Conservation (phyloP, 2,888 invertebrate genomes). For the Euzetes globulus region DNA sequence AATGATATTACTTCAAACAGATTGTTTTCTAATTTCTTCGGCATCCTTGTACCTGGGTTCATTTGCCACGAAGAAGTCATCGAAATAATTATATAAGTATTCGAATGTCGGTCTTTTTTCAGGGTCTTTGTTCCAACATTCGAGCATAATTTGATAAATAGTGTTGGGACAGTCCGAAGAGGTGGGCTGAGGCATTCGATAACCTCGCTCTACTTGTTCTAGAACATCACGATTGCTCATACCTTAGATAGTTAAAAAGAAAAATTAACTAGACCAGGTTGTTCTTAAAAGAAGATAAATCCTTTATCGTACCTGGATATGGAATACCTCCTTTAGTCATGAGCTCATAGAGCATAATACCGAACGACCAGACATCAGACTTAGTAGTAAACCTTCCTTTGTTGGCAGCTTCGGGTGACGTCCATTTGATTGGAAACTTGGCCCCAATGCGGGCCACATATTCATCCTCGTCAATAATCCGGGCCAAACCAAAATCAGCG, state of each 20-base stretch:
- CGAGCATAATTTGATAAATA: slow-evolving; percentile 31
- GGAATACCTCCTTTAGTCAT: slow-evolving; percentile 94
- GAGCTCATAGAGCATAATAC: slow-evolving; percentile 83
- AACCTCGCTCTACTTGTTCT: slow-evolving; percentile 46
- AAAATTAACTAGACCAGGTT: no score
- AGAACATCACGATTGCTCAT: slow-evolving; percentile 45
- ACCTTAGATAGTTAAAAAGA: slow-evolving; percentile 50
- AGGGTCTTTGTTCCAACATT: slow-evolving; percentile 36
- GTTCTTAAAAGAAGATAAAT: no score
- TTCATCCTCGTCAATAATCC: slow-evolving; percentile 94
- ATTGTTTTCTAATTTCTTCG: slow-evolving; percentile 17
- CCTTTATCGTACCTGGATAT: slow-evolving; percentile 58
- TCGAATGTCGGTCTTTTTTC: slow-evolving; percentile 36
- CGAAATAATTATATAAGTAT: slow-evolving; percentile 46
- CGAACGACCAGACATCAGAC: slow-evolving; percentile 97
- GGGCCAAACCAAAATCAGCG: slow-evolving; percentile 92
- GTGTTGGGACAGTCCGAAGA: slow-evolving; percentile 43
- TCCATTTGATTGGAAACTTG: slow-evolving; percentile 92
- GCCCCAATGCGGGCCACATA: slow-evolving; percentile 91
- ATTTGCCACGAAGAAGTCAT: slow-evolving; percentile 38
- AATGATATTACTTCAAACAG: no score
- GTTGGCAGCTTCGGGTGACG: slow-evolving; percentile 90
- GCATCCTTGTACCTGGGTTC: slow-evolving; percentile 38
- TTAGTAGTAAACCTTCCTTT: slow-evolving; percentile 96
- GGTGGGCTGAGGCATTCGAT: slow-evolving; percentile 48